phyloP scores from a whole-genome alignment of 2,888 invertebrate species.

The Drosophila nr. medialis region DNA sequence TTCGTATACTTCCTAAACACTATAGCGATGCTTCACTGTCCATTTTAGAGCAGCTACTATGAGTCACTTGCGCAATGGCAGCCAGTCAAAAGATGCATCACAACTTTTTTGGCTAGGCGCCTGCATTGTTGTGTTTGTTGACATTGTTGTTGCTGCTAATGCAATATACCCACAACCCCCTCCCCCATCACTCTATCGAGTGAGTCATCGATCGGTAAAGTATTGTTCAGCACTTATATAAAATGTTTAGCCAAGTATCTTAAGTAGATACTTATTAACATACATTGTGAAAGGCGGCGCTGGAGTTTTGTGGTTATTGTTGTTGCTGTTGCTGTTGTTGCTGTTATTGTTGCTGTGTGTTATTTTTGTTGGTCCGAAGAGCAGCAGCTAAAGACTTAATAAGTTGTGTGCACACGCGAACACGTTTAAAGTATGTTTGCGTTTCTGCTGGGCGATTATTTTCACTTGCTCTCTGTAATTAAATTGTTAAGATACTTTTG shows the following conservation, averaged over 20 bases:
- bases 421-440: conserved; percentile 33
- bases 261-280: conserved; percentile 35
- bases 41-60: conserved; percentile 27
- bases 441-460: conserved; percentile 19
- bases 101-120: conserved; percentile 76
- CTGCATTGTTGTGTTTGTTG: conserved; percentile 76
- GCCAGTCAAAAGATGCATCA: conserved; percentile 72
- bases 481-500: conserved; percentile 54
- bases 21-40: conserved; percentile 40
- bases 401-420: conserved; percentile 54
- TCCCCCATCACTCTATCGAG: conserved; percentile 1
- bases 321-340: conserved; percentile 11
- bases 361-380: conserved; percentile 20
- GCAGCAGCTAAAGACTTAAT: conserved; percentile 22
- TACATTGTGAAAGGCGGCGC: conserved; percentile 56
- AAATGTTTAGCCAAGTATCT: conserved; percentile 44
- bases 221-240: conserved; percentile 53
- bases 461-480: conserved; percentile 53
- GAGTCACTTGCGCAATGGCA: conserved; percentile 64
- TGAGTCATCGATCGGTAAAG: conserved; percentile 51
- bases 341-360: conserved; percentile 10
- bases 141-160: conserved; percentile 62
- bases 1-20: background rate
- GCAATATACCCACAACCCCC: background rate
- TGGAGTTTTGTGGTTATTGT: conserved; percentile 14